These are phyloP conservation scores for Drosophila fulvimacula DNA, from an alignment of 2,888 invertebrate genomes.

Conservation along the genomic window DNA sequence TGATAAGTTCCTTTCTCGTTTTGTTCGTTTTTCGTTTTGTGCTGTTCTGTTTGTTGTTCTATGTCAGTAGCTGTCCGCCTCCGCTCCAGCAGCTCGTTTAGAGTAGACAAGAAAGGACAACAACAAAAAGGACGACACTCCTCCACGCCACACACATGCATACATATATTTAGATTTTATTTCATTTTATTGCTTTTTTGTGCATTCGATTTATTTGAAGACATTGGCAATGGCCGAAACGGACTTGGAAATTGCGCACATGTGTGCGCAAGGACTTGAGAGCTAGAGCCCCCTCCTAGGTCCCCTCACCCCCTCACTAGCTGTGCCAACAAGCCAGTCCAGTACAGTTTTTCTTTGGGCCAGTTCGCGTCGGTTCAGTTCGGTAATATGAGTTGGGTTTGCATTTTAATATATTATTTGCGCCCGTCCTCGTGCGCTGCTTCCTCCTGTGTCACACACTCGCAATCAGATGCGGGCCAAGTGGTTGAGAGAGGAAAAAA, in stretches of 20 bases:
- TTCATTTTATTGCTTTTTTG: constrained; percentile 81
- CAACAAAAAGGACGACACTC: constrained; percentile 67
- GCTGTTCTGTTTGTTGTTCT: constrained; percentile 19
- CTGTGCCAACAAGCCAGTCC: constrained; percentile 10
- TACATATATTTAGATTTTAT: constrained; percentile 78
- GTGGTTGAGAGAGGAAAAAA: constrained; percentile 52
- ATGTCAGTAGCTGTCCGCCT: constrained; percentile 25
- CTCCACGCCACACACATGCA: constrained; percentile 20
- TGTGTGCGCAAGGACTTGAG: constrained; percentile 76
- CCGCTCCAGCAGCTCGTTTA: constrained; percentile 20
- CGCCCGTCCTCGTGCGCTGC: constrained; percentile 23
- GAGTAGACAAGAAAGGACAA: constrained; percentile 20
- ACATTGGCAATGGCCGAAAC: constrained; percentile 75
- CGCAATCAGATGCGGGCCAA: constrained; percentile 77
- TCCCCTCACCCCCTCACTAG: not conserved
- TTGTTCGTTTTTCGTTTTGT: not conserved
- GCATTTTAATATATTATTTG: constrained; percentile 80
- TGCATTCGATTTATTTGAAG: constrained; percentile 80
- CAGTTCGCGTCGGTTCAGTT: constrained; percentile 20
- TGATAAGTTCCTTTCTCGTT: constrained; percentile 68
- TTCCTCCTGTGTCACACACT: constrained; percentile 68
- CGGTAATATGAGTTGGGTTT: constrained; percentile 80
- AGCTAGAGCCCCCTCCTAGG: constrained; percentile 25
- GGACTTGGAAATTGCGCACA: constrained; percentile 81
- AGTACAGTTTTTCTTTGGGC: constrained; percentile 10